Evolutionary conservation across 1,140 invertebrate genomes (phyloP).

Genomic region (Batillaria attramentaria): DNA sequence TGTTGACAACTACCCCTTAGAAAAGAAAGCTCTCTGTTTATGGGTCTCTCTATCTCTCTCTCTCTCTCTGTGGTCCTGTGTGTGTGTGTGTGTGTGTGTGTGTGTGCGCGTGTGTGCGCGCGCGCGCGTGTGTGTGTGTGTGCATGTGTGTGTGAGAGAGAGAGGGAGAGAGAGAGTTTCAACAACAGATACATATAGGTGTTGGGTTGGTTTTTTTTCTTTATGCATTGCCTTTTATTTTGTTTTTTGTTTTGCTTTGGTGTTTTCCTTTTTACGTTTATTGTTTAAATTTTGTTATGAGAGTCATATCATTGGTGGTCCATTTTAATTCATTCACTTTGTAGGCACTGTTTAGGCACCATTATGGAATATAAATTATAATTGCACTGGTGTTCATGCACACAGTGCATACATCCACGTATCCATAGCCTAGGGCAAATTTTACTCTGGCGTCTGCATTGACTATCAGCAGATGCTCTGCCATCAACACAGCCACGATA

Average conservation of each 20-base stretch:
- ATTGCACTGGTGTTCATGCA: no score
- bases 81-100: neutral
- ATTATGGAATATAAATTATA: no score
- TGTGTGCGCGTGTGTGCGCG: neutral
- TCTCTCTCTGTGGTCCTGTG: neutral
- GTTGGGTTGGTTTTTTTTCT: neutral
- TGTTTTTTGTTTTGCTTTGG: conserved; percentile 1
- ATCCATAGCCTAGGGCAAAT: no score
- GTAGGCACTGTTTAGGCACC: no score
- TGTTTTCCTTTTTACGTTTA: neutral
- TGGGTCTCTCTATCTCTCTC: neutral
- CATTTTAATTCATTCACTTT: conserved; percentile 2
- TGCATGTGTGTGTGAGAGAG: neutral
- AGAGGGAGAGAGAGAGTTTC: neutral
- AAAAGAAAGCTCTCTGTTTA: neutral
- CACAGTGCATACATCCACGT: no score
- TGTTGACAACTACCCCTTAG: no score
- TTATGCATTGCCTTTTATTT: neutral
- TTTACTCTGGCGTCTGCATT: no score
- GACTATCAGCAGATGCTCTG: no score
- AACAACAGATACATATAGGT: no score
- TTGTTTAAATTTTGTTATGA: neutral
- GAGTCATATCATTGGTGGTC: neutral
- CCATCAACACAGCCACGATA: no score
- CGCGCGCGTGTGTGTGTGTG: neutral